Conservation (phyloP, 2,797 vertebrate genomes). For the Myripristis murdjan region DNA sequence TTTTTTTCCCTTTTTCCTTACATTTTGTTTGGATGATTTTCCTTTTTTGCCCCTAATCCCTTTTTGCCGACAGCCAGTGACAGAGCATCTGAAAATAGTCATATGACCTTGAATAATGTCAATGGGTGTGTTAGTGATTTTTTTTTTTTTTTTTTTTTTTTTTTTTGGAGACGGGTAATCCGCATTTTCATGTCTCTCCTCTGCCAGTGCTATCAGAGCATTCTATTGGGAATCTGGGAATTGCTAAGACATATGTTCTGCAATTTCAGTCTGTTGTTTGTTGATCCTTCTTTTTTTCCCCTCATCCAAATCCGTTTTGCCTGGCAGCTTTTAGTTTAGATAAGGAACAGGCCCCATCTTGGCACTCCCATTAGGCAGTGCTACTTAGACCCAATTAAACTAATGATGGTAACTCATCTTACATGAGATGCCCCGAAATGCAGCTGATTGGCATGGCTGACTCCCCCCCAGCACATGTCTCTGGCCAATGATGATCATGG, state of each 20-base stretch:
- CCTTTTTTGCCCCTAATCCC: constrained; percentile 45
- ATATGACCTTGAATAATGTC: constrained; percentile 76
- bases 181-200: constrained; percentile 51
- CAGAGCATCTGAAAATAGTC: constrained; percentile 68
- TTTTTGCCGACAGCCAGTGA: constrained; percentile 61
- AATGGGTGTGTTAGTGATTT: constrained; percentile 31
- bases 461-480: constrained; percentile 45
- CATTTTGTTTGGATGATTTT: constrained; percentile 56
- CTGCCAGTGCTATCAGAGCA: constrained; percentile 53
- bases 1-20: constrained; percentile 41
- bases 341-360: constrained; percentile 66
- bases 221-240: constrained; percentile 66
- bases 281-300: constrained; percentile 54
- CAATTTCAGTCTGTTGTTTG: constrained; percentile 74
- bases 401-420: constrained; percentile 73
- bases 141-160: constrained; percentile 36
- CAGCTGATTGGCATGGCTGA: constrained; percentile 49
- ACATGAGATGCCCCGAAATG: constrained; percentile 66
- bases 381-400: constrained; percentile 75
- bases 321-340: constrained; percentile 72
- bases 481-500: constrained; percentile 58
- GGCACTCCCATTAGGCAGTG: constrained; percentile 61
- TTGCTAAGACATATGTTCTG: constrained; percentile 73
- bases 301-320: constrained; percentile 67
- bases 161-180: constrained; percentile 61